A percentile compares a stretch with the other conserved stretches of the same genome.
Conservation (phyloP, 2,888 invertebrate species). For the Chalcis sispes region DNA sequence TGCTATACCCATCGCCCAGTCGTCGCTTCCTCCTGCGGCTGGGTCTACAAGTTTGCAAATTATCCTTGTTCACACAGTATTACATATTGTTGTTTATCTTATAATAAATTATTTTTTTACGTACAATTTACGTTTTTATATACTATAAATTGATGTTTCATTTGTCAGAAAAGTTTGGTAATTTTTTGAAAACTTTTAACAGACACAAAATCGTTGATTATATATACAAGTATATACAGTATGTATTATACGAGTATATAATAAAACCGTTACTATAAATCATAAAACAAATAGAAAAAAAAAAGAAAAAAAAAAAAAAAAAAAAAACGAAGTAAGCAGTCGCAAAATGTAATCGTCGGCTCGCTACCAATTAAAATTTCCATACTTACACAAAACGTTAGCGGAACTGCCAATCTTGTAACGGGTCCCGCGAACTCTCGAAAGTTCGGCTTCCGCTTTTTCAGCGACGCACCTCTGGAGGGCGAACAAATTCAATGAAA, state of each 20-base stretch:
- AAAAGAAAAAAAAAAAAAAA: too few species aligned
- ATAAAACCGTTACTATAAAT: too few species aligned
- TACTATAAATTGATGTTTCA: background rate
- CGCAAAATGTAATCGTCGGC: too few species aligned
- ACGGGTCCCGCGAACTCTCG: constrained; percentile 59
- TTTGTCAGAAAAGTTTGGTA: background rate
- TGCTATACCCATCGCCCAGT: constrained; percentile 80
- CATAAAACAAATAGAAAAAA: too few species aligned
- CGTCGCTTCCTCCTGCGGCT: constrained; percentile 82
- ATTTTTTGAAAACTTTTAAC: too few species aligned
- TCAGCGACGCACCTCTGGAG: constrained; percentile 62
- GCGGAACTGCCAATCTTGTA: constrained; percentile 76
- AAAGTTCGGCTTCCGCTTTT: constrained; percentile 62
- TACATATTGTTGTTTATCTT: too few species aligned
- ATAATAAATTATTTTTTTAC: background rate
- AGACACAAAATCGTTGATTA: too few species aligned
- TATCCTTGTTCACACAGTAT: background rate
- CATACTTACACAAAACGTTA: constrained; percentile 72
- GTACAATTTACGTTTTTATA: background rate
- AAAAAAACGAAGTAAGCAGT: too few species aligned
- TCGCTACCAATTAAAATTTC: too few species aligned
- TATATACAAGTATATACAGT: too few species aligned
- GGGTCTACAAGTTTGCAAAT: constrained; percentile 72
- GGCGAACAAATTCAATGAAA: constrained; percentile 20
- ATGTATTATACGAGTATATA: too few species aligned